Conservation (phyloP, 1,140 invertebrate species). For the Chionoecetes opilio region DNA sequence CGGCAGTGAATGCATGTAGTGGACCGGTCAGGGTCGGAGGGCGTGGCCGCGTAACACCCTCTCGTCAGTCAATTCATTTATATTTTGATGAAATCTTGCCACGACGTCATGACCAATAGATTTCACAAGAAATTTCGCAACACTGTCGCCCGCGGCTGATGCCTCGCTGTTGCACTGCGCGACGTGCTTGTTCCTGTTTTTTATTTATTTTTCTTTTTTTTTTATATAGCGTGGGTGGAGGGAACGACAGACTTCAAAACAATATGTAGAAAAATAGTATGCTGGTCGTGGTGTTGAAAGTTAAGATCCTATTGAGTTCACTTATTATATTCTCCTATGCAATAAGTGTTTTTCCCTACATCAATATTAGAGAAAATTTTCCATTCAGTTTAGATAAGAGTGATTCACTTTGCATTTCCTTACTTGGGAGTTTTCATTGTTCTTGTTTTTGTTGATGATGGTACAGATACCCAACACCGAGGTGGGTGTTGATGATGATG, state of each 20-base stretch:
- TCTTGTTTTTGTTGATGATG: too few species aligned
- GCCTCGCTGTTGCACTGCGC: not conserved
- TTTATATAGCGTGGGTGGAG: not conserved
- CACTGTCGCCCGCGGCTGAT: not conserved
- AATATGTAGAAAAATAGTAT: not conserved
- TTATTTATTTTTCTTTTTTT: not conserved
- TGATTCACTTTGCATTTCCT: not conserved
- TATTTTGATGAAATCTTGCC: slow-evolving; percentile 30
- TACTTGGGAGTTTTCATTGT: not conserved
- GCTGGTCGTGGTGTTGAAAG: not conserved
- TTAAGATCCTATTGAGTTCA: not conserved
- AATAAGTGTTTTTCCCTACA: not conserved
- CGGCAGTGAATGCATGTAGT: slow-evolving; percentile 11
- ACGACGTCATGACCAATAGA: slow-evolving; percentile 27
- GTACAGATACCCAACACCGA: too few species aligned
- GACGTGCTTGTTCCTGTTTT: not conserved
- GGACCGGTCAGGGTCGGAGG: slow-evolving; percentile 22
- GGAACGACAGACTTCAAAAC: not conserved
- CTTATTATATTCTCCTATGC: not conserved
- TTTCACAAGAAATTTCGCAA: slow-evolving; percentile 11
- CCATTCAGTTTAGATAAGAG: not conserved
- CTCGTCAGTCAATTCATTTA: slow-evolving; percentile 19
- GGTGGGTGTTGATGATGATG: not conserved
- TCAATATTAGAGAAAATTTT: not conserved
- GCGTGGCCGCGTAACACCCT: not conserved